Evolutionary conservation across 2,888 invertebrate genomes (phyloP), one percentile per base, ranked within the genome.

Genomic region (Anagyrus pseudococci): DNA sequence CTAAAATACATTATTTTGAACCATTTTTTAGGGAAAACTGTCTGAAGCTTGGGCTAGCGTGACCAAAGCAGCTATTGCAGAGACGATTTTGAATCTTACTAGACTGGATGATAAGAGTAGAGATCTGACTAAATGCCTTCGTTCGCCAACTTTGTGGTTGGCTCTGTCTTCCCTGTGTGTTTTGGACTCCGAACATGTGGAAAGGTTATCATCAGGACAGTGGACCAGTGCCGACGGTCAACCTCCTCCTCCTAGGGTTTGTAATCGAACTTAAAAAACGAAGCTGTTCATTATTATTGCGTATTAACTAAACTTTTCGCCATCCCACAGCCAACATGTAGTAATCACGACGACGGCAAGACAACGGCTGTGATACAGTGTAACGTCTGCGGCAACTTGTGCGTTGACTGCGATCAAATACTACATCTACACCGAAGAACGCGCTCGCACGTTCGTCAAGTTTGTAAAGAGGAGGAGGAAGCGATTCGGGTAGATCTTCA

Each of bases 401-500:
- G 98, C 80, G 91, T 92, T 0, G 98, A 98, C 78, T 99, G 98
- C 80, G 98, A 98, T 82, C 86, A 96, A 57, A 94, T 96, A 78
- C 84, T 99, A 64, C 98, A 99, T 82, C 87, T 98, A 58, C 95
- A 94, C 77, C 86, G 95, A 53, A 88, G 90, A 73, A 94, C 94
- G 1, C 86, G 94, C 61, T 86, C 87, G 66, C 98, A 98, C 80
- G 89, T 91, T 68, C 83, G 96, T 80, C 93, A 93, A 85, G 92
- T 94, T 20, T 96, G 96, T 82, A 96, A 96, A 79, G 96, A 96
- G 77, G 96, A 97, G 75, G 96, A 97, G 76, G 95, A 96, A 78
- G 94, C 96, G 0, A 96, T 98, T 66, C 91, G 94, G 67, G 94
- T 98, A 4, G 97, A 98, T 81, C 86, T 98, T n/a, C 98, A 98